phyloP scores from a whole-genome alignment of 2,113 vertebrate species.

The Pipa parva region DNA sequence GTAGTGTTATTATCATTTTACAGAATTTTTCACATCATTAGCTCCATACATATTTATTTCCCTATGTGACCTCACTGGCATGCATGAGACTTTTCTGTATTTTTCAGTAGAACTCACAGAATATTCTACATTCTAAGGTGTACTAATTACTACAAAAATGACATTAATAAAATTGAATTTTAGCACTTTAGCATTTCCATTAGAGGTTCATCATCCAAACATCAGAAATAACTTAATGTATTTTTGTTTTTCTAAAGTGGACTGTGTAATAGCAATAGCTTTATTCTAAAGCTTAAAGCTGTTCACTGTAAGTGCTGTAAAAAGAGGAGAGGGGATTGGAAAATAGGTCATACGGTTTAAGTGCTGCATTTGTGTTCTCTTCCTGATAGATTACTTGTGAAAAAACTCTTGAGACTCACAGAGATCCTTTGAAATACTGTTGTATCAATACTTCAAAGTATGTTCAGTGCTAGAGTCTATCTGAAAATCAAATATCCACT shows the following conservation, averaged over 20 bases:
- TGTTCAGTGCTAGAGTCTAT: slow-evolving; percentile 3
- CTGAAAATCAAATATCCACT: neutral
- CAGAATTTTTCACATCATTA: too few species aligned
- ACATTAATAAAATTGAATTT: neutral
- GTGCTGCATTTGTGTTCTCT: slow-evolving; percentile 12
- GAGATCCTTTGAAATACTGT: slow-evolving; percentile 30
- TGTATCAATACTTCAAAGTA: slow-evolving; percentile 33
- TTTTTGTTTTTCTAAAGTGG: neutral
- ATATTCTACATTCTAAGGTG: too few species aligned
- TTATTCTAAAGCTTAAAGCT: too few species aligned
- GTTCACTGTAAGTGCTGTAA: neutral
- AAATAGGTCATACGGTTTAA: slow-evolving; percentile 26
- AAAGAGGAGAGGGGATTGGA: neutral
- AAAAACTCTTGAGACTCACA: slow-evolving; percentile 23
- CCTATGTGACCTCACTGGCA: too few species aligned
- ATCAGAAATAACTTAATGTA: neutral
- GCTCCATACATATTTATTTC: too few species aligned
- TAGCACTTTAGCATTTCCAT: neutral
- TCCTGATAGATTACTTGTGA: slow-evolving; percentile 4
- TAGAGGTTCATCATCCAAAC: neutral
- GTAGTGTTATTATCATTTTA: too few species aligned
- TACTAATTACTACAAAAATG: too few species aligned
- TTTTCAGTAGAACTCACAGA: too few species aligned
- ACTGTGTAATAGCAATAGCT: neutral
- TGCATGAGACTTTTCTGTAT: too few species aligned